Conservation (phyloP, 2,113 vertebrate species). For the Rhineura floridana region DNA sequence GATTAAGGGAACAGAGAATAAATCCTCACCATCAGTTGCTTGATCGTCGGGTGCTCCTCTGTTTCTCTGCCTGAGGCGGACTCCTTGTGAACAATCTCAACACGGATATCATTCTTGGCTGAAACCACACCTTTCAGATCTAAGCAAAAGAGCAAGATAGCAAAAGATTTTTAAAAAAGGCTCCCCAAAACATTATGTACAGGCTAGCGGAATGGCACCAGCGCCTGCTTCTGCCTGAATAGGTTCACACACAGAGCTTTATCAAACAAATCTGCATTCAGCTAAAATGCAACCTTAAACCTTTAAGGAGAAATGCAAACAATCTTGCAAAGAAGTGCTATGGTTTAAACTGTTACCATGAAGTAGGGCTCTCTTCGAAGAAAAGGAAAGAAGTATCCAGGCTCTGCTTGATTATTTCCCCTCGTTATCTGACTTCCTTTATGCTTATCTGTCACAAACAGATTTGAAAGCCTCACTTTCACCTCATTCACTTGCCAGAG, state of each 20-base stretch:
- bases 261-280: neutral
- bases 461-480: neutral
- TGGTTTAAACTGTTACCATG: neutral
- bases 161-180: neutral
- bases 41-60: conserved; percentile 93
- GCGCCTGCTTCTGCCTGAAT: too few relatives aligned
- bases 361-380: neutral
- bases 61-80: conserved; percentile 87
- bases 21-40: conserved; percentile 95
- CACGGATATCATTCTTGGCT: conserved; percentile 97
- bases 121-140: conserved; percentile 97
- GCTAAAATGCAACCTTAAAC: neutral
- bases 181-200: neutral
- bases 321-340: neutral
- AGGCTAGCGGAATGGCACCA: fast-evolving
- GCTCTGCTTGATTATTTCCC: too few relatives aligned
- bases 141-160: conserved; percentile 62
- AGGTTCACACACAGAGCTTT: neutral
- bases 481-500: neutral
- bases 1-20: neutral
- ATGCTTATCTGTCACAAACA: neutral
- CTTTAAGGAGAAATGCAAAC: neutral
- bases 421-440: neutral
- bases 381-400: too few relatives aligned
- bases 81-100: conserved; percentile 98